Evolutionary conservation across 2,797 vertebrate species (phyloP), one percentile per base, ranked within the genome.

Genomic region (Enteromius afrohamiltoni): DNA sequence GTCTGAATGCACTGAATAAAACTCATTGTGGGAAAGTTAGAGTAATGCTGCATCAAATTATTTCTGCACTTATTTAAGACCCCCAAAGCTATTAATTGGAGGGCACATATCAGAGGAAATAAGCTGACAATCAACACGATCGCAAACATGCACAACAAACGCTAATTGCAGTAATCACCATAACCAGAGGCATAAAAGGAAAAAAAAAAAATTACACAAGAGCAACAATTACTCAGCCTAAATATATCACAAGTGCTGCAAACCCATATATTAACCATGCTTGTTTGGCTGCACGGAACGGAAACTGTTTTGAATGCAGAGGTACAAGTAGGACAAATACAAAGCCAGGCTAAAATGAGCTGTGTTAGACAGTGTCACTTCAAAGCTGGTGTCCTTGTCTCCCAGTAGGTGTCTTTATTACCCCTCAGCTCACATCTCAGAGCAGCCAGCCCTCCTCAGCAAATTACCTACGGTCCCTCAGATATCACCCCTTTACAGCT

Each of bases 391-490:
- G 77, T 80, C 77, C 77, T 75, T 70, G 69, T 76, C 45, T 80
- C 73, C 71, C 51, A 55, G 73, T 74, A n/a, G 64, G 71, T 5
- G 67, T 42, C 62, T 83, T 83, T 74, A 79, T 55, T 62, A 62
- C 62, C 67, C 60, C 68, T 19, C 73, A 37, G 83, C 64, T 80
- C 83, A 83, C 85, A 83, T 87, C 86, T 86, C 53, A 45, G 69
- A 67, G 75, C 37, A 60, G 80, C 71, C 76, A 70, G 69, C 62
- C 83, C 83, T 86, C 70, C 85, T 85, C 47, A 87, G 65, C 86
- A 85, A 87, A 89, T 88, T 87, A 89, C 83, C 84, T 78, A 75
- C 70, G 34, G 68, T 26, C 55, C 17, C 45, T 79, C 64, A 79
- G 71, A 87, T 58, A 77, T 47, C 45, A 3, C 70, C 62, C 49